A percentile compares a stretch with the other conserved stretches of the same genome.
Conservation (phyloP, 2,113 vertebrate species). For the Physeter macrocephalus region DNA sequence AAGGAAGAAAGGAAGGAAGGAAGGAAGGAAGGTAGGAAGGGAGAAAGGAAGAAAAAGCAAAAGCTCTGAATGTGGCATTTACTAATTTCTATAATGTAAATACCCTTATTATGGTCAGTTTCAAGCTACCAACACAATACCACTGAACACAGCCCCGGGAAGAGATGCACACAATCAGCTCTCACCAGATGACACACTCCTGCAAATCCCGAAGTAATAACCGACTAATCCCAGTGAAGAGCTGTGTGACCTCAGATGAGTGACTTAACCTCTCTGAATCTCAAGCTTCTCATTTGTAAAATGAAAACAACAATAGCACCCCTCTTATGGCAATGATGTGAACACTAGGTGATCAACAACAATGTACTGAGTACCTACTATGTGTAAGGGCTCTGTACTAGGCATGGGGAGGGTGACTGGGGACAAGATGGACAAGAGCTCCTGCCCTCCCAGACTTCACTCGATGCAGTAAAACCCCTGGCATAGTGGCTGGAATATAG, state of each 20-base stretch:
- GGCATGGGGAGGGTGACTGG: not conserved
- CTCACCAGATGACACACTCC: not conserved
- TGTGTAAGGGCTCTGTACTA: not conserved
- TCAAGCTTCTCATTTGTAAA: not conserved
- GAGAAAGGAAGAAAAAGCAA: not conserved
- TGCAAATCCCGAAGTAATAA: not conserved
- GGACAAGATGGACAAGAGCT: not conserved
- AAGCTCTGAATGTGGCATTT: not conserved
- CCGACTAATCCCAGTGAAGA: not conserved
- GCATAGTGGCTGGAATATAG: not conserved
- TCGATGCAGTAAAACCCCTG: not conserved
- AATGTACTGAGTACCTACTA: not conserved
- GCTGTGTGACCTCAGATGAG: not conserved
- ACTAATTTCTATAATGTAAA: not conserved
- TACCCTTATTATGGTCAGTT: too few species aligned
- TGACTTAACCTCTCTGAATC: not conserved
- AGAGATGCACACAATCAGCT: not conserved
- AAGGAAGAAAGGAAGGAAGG: too few species aligned
- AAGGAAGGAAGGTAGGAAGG: too few species aligned
- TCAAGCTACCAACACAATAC: not conserved
- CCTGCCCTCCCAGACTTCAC: not conserved
- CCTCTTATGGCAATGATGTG: not conserved
- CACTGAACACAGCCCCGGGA: not conserved
- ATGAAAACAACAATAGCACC: not conserved
- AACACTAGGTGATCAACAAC: not conserved